phyloP scores from a whole-genome alignment of 2,113 vertebrate genomes.

The Synodontis membranacea region DNA sequence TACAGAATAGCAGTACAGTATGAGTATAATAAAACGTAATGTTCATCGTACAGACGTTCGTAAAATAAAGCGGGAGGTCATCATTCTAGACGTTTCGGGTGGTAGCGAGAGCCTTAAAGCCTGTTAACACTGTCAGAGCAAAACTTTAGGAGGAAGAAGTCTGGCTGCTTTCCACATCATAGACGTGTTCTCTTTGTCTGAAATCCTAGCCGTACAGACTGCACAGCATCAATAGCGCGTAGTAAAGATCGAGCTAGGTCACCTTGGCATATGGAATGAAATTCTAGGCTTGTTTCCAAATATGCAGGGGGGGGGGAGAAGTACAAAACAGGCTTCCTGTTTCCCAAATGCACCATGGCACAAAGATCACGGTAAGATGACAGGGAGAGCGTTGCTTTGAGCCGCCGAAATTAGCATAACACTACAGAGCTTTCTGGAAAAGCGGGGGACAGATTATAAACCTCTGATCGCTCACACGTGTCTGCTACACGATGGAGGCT shows the following conservation, averaged over 20 bases:
- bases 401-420: slow-evolving; percentile 30
- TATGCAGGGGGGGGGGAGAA: not conserved
- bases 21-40: not conserved
- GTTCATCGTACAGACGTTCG: too few species aligned
- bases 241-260: slow-evolving; percentile 13
- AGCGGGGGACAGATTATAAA: slow-evolving; percentile 33
- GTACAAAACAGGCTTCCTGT: not conserved
- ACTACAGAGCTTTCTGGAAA: slow-evolving; percentile 22
- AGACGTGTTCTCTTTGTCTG: slow-evolving; percentile 20
- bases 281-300: slow-evolving; percentile 24
- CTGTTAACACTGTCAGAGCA: not conserved
- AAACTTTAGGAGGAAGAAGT: not conserved
- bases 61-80: not conserved
- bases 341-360: not conserved
- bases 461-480: slow-evolving; percentile 17
- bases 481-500: slow-evolving; percentile 22
- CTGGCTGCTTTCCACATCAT: slow-evolving; percentile 16
- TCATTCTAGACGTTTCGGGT: not conserved
- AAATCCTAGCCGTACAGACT: slow-evolving; percentile 19
- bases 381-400: slow-evolving; percentile 28
- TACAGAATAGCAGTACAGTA: too few species aligned
- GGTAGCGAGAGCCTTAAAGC: not conserved
- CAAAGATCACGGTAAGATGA: slow-evolving; percentile 35
- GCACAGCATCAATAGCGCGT: slow-evolving; percentile 15
- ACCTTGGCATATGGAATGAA: slow-evolving; percentile 43